Percentiles rank a stretch among this genome's conserved stretches.
These are phyloP conservation scores for Sycobia sp. DNA, from an alignment of 1,140 invertebrate species.

Conservation along the genomic window DNA sequence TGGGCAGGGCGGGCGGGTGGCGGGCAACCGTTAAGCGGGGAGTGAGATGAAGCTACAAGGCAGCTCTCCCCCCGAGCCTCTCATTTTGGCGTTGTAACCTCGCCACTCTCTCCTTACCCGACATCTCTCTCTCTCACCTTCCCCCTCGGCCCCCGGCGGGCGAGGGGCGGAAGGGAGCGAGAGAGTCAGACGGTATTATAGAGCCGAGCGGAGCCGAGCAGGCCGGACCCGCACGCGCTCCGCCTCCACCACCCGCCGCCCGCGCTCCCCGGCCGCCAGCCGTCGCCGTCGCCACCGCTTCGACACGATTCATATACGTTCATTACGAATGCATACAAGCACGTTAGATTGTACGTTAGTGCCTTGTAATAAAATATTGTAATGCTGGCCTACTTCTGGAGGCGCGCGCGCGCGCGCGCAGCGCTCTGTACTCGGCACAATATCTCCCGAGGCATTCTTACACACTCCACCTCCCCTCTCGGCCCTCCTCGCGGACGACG, in stretches of 20 bases:
- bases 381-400: constrained; percentile 61
- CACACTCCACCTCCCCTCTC: constrained; percentile 26
- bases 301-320: constrained; percentile 62
- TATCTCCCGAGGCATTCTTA: constrained; percentile 60
- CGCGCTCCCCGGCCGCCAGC: too few species aligned
- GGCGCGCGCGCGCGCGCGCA: constrained; percentile 9
- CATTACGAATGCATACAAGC: constrained; percentile 62
- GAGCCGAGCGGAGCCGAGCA: background rate
- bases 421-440: constrained; percentile 50
- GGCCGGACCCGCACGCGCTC: too few species aligned
- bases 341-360: constrained; percentile 63
- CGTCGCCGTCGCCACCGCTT: constrained; percentile 33
- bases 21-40: constrained; percentile 3
- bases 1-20: constrained; percentile 28
- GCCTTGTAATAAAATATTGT: constrained; percentile 63
- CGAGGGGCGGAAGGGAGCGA: background rate
- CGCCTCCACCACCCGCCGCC: too few species aligned
- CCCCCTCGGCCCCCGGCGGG: background rate
- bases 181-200: too few species aligned
- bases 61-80: too few species aligned
- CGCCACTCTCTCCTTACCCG: too few species aligned
- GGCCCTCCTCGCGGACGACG: constrained; percentile 5
- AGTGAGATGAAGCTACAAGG: constrained; percentile 27
- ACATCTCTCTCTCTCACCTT: too few species aligned
- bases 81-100: too few species aligned